Conservation (phyloP, 2,888 invertebrate genomes). For the Ceraclea dissimilis region DNA sequence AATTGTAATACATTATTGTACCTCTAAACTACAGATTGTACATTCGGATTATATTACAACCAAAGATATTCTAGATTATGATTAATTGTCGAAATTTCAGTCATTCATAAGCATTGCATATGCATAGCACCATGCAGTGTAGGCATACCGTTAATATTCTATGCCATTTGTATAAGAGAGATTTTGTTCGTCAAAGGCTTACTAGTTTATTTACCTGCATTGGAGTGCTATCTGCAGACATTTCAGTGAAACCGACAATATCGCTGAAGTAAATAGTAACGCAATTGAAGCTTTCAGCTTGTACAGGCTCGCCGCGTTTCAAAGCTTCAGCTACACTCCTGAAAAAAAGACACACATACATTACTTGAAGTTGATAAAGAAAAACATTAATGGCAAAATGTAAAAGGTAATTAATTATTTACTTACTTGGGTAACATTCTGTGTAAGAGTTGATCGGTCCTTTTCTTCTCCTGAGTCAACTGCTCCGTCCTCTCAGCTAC, state of each 20-base stretch:
- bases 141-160: too few species aligned
- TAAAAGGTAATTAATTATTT: not conserved
- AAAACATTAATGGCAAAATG: too few species aligned
- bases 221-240: conserved; percentile 73
- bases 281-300: conserved; percentile 73
- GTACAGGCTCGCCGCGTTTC: conserved; percentile 69
- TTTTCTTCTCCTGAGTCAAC: conserved; percentile 73
- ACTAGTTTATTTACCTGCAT: conserved; percentile 47
- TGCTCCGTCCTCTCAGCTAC: conserved; percentile 78
- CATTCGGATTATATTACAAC: too few species aligned
- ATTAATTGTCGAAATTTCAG: too few species aligned
- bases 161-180: too few species aligned
- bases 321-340: conserved; percentile 76
- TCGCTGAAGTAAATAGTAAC: conserved; percentile 82
- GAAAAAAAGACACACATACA: conserved; percentile 17
- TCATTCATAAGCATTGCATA: too few species aligned
- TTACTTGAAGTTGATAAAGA: not conserved
- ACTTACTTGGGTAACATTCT: conserved; percentile 77
- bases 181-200: too few species aligned
- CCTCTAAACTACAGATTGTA: too few species aligned
- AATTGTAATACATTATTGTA: too few species aligned
- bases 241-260: conserved; percentile 74
- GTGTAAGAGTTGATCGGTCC: conserved; percentile 75
- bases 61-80: too few species aligned
- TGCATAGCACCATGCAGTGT: too few species aligned